Evolutionary conservation across 1,140 invertebrate species (phyloP).

Genomic region (Ceratosolen solmsi): DNA sequence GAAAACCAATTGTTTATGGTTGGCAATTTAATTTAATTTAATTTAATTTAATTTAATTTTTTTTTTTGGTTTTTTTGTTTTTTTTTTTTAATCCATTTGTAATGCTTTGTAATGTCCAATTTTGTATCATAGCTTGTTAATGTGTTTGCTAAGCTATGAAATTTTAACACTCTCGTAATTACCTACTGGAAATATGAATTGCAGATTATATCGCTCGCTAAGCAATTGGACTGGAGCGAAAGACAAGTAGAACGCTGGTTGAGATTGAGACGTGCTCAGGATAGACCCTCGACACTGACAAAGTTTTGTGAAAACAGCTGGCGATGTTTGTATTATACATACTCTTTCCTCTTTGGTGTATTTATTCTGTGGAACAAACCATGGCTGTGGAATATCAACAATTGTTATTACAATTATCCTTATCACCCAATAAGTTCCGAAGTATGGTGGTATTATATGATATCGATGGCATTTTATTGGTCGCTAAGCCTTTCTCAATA

Average conservation of each 20-base stretch:
- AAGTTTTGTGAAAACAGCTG: constrained; percentile 95
- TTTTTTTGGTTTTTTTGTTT: too few species aligned
- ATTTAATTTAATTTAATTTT: too few species aligned
- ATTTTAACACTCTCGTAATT: too few species aligned
- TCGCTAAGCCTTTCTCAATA: constrained; percentile 94
- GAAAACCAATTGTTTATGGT: too few species aligned
- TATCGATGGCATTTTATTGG: constrained; percentile 96
- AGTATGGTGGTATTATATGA: constrained; percentile 97
- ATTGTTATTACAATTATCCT: constrained; percentile 90
- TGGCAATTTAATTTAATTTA: too few species aligned
- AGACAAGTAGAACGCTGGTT: constrained; percentile 94
- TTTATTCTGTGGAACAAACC: constrained; percentile 92
- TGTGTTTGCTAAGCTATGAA: too few species aligned
- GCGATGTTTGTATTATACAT: constrained; percentile 90
- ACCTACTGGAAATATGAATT: too few species aligned
- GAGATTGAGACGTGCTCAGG: constrained; percentile 84
- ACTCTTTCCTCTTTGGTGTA: constrained; percentile 88
- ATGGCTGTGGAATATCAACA: constrained; percentile 94
- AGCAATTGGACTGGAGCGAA: constrained; percentile 90
- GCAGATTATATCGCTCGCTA: constrained; percentile 84
- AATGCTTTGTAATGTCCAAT: too few species aligned
- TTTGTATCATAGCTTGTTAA: too few species aligned
- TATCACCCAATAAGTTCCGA: constrained; percentile 80
- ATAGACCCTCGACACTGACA: constrained; percentile 89
- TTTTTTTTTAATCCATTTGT: too few species aligned